A percentile compares a stretch with the other conserved stretches of the same genome.
Evolutionary conservation across 2,797 vertebrate species (phyloP).

Genomic region (Sparus aurata): DNA sequence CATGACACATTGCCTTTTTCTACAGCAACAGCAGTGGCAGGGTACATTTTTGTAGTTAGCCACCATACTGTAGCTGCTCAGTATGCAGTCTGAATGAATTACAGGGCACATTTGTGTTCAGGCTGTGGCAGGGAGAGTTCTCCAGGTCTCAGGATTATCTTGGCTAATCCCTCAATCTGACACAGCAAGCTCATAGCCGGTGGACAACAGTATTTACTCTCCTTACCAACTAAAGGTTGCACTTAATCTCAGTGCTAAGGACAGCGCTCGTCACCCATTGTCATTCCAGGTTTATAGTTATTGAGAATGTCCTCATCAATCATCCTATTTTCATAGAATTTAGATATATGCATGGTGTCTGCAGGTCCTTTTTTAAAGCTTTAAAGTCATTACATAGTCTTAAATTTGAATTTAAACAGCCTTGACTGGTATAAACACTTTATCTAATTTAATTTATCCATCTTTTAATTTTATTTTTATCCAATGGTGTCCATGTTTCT

Average conservation of each 20-base stretch:
- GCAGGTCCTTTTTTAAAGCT: no score
- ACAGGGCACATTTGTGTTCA: constrained; percentile 42
- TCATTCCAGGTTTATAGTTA: background rate
- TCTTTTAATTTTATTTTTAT: no score
- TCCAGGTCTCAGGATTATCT: constrained; percentile 75
- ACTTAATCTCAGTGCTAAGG: constrained; percentile 22
- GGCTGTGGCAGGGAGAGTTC: constrained; percentile 64
- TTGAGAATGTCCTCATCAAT: background rate
- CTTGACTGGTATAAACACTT: no score
- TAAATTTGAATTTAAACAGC: no score
- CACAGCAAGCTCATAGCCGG: constrained; percentile 65
- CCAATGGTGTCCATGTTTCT: no score
- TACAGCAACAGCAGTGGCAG: constrained; percentile 23
- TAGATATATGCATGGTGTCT: background rate
- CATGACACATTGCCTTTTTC: constrained; percentile 59
- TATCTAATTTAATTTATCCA: no score
- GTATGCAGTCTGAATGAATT: constrained; percentile 47
- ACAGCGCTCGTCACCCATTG: constrained; percentile 15
- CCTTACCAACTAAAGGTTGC: constrained; percentile 20
- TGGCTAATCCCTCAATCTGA: constrained; percentile 79
- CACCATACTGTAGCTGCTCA: constrained; percentile 3
- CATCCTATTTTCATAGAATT: background rate
- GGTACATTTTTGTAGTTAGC: constrained; percentile 23
- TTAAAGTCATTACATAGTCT: no score
- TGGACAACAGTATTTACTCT: constrained; percentile 45